Base-by-base conservation (phyloP, 2,888 invertebrate species). In the Rhabditoides inermis region DNA sequence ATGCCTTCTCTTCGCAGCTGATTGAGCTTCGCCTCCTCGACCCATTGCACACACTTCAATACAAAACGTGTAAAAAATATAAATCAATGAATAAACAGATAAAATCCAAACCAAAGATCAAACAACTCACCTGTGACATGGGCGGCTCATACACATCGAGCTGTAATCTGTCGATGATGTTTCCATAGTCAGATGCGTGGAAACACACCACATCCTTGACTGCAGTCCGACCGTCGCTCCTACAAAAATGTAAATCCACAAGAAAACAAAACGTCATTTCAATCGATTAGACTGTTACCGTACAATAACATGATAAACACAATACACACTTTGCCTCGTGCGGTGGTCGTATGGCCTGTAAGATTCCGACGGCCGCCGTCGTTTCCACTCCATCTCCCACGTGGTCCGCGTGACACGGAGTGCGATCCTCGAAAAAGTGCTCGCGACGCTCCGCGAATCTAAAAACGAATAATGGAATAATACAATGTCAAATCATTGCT, bases 171-270 rank as follows among this genome's bases (percentile, higher is more conserved):
- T 88, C 88, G 39, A 90, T 90, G 56, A 98, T 83, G 63, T 87
- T 85, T 69, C 85, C 84, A 78, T 94, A 95, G 81, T 94, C 88
- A 0, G 84, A 87, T 18, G 94, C 91, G 76, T 91, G 87, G 82
- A 98, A 98, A 0, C 92, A 92, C 7, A 98, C 88, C 58, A 95
- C 95, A 81, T 98, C 98, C 79, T 98, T 98, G 1, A 92, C 91
- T 18, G 22, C 22, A n/a, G 7, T 22, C 32, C 15, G n/a, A 45
- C 10, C 32, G n/a, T 36, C 41, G 36, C 42, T 25, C 18, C 58
- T 58, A n/a, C 42, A 55, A 40, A 51, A 18, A 18, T 28, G 2
- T 12, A 3, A 18, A 26, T 30, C 12, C 12, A 22, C 26, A 25
- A 2, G 25, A 26, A 22, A 23, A 32, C 25, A 3, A 25, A 42